Percentiles rank a stretch among this genome's conserved stretches.
Conservation (phyloP, 2,888 invertebrate genomes). For the Willowsia nigromaculata region DNA sequence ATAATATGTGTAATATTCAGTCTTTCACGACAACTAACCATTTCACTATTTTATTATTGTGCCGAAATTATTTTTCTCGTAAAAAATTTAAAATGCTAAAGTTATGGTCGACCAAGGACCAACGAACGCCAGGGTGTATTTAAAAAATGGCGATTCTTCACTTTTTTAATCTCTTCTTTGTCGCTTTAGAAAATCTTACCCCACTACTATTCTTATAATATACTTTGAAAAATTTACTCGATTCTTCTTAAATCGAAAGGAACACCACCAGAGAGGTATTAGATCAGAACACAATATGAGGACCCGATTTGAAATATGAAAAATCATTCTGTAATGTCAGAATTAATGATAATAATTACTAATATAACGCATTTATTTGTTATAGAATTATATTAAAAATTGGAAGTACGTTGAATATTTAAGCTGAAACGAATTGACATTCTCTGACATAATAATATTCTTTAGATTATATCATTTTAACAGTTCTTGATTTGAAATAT, state of each 20-base stretch:
- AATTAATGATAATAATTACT: neutral
- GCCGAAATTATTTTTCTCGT: neutral
- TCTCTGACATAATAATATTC: too few relatives aligned
- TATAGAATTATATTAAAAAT: too few relatives aligned
- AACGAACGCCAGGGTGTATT: neutral
- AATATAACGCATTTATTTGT: too few relatives aligned
- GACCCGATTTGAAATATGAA: slow-evolving; percentile 50
- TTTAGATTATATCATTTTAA: too few relatives aligned
- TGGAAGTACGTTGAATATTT: too few relatives aligned
- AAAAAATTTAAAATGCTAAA: neutral
- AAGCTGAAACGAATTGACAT: too few relatives aligned
- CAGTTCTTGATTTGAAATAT: slow-evolving; percentile 4
- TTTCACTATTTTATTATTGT: neutral
- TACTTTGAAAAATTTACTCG: neutral
- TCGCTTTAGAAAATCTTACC: neutral
- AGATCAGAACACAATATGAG: slow-evolving; percentile 54
- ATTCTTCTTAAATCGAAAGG: neutral
- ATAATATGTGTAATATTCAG: slow-evolving; percentile 52
- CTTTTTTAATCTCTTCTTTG: neutral
- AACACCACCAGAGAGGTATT: slow-evolving; percentile 51
- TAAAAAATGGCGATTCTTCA: neutral
- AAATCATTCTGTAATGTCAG: neutral
- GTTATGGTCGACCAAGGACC: neutral
- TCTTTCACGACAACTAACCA: slow-evolving; percentile 53
- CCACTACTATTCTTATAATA: neutral